Evolutionary conservation across 2,797 vertebrate genomes (phyloP).

Genomic region (Vipera latastei): DNA sequence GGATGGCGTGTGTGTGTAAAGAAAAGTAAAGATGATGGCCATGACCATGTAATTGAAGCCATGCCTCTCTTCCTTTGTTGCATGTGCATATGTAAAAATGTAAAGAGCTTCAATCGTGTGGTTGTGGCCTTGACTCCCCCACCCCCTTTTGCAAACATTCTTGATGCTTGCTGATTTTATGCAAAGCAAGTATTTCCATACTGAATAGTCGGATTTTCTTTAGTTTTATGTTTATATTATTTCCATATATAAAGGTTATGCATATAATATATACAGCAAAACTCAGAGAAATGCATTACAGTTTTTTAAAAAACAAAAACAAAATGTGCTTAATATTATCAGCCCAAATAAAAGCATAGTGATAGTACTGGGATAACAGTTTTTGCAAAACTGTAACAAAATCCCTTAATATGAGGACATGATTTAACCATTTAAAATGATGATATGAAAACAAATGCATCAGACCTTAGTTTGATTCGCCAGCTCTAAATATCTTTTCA

Average conservation of each 20-base stretch:
- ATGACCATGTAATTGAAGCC: not conserved
- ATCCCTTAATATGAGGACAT: not conserved
- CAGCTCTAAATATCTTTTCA: slow-evolving; percentile 78
- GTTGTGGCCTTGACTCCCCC: not conserved
- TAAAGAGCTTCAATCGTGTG: not conserved
- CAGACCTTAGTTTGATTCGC: slow-evolving; percentile 77
- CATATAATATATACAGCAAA: not conserved
- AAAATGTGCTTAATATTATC: not conserved
- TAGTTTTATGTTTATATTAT: not conserved
- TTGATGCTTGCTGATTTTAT: not conserved
- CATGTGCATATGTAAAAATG: not conserved
- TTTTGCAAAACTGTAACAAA: not conserved
- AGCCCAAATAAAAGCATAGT: not conserved
- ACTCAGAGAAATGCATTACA: not conserved
- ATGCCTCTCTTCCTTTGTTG: not conserved
- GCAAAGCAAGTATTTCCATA: not conserved
- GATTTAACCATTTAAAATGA: not conserved
- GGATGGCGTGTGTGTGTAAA: not conserved
- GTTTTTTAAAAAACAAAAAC: not conserved
- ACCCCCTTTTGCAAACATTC: not conserved
- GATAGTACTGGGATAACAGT: not conserved
- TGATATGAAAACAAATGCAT: not conserved
- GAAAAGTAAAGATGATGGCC: not conserved
- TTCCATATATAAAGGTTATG: no score
- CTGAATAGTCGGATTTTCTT: not conserved